These are phyloP conservation scores for Elegia similella DNA, from an alignment of 2,888 invertebrate genomes.

Conservation along the genomic window DNA sequence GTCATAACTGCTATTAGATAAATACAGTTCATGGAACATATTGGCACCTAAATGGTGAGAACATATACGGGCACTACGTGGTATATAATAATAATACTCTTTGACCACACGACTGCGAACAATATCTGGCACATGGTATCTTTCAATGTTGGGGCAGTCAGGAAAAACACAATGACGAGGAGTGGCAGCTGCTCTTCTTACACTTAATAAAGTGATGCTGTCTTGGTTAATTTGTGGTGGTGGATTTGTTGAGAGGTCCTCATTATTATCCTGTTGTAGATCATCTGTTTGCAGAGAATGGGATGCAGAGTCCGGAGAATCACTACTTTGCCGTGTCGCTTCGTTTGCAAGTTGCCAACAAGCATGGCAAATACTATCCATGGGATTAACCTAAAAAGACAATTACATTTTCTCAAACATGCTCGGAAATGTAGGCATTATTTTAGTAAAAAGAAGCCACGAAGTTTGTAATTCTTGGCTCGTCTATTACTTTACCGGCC, in stretches of 20 bases:
- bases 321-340: background rate
- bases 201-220: background rate
- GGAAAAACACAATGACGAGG: background rate
- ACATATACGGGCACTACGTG: constrained; percentile 11
- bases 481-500: too few species aligned
- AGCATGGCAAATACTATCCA: constrained; percentile 5
- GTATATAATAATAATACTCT: constrained; percentile 2
- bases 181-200: constrained; percentile 13
- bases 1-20: constrained; percentile 4
- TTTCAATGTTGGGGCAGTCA: background rate
- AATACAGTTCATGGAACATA: background rate
- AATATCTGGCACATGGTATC: background rate
- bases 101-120: background rate
- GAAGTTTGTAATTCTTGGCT: too few species aligned
- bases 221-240: too few species aligned
- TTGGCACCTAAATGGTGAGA: background rate
- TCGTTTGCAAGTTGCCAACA: constrained; percentile 14
- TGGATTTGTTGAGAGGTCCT: too few species aligned
- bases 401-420: too few species aligned
- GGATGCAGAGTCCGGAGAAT: too few species aligned
- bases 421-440: too few species aligned
- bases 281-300: too few species aligned
- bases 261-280: too few species aligned
- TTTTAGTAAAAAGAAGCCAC: too few species aligned
- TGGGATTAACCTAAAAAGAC: background rate